phyloP scores from a whole-genome alignment of 2,113 vertebrate genomes.

The Pituophis catenifer region DNA sequence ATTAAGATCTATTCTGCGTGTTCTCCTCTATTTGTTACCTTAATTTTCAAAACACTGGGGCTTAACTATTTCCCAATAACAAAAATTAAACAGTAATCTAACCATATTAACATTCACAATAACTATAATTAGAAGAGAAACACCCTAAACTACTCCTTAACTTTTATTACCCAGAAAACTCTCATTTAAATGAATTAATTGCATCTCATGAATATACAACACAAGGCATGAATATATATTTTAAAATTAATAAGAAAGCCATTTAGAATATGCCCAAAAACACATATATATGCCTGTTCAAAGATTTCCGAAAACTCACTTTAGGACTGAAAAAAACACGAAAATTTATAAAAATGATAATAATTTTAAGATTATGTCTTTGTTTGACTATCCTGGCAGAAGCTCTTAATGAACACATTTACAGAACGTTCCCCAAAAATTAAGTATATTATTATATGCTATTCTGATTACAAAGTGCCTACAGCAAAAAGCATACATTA shows the following conservation, averaged over 20 bases:
- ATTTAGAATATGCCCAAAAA: background rate
- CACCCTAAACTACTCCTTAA: background rate
- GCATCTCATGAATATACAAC: background rate
- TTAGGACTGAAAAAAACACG: background rate
- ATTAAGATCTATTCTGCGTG: background rate
- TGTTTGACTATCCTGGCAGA: background rate
- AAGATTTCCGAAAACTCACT: background rate
- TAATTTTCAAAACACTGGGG: background rate
- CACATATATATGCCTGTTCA: background rate
- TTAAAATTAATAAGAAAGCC: background rate
- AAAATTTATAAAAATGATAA: background rate
- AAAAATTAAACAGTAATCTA: background rate
- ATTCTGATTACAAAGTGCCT: background rate
- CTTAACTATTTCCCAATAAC: background rate
- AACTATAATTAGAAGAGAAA: background rate
- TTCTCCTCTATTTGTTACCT: background rate
- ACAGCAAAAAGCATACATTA: background rate
- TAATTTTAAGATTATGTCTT: background rate
- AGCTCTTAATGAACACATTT: conserved; percentile 8
- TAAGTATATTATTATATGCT: background rate
- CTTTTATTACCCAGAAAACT: background rate
- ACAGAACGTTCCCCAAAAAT: background rate
- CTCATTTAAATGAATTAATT: background rate
- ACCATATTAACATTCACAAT: background rate
- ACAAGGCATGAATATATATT: background rate